Percentiles rank a stretch among this genome's conserved stretches.
Conservation (phyloP, 2,113 vertebrate genomes). For the Syngnathus floridae region DNA sequence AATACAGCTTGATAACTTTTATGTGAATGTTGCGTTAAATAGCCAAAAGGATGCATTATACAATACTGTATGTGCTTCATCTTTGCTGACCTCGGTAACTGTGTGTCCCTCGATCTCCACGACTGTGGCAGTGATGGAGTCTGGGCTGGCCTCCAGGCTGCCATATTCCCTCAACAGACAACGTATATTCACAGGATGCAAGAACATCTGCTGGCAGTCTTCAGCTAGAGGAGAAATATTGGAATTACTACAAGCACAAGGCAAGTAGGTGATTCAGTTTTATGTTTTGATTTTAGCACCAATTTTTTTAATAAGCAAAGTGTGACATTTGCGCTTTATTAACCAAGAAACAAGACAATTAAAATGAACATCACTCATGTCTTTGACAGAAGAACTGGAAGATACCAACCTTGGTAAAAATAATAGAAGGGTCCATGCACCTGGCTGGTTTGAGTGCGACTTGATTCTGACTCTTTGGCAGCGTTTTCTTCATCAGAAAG, state of each 20-base stretch:
- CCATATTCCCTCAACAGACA: conserved; percentile 90
- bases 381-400: neutral
- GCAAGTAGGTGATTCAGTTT: neutral
- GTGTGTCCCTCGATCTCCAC: conserved; percentile 92
- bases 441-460: conserved; percentile 48
- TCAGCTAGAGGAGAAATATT: conserved; percentile 71
- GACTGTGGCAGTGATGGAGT: conserved; percentile 85
- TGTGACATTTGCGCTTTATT: neutral
- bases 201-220: conserved; percentile 96
- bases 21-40: too few species aligned
- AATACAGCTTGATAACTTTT: too few species aligned
- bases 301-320: neutral
- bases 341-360: neutral
- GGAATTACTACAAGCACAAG: neutral
- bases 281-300: neutral
- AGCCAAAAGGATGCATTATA: too few species aligned
- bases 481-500: conserved; percentile 41
- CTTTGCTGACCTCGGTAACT: conserved; percentile 82
- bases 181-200: conserved; percentile 93
- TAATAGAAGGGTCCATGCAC: conserved; percentile 87
- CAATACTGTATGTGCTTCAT: neutral
- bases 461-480: conserved; percentile 46
- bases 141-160: conserved; percentile 89
- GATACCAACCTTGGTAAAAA: conserved; percentile 88
- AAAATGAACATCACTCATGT: neutral